These are phyloP conservation scores for Dynastes hyllus DNA, from an alignment of 2,888 invertebrate genomes.

Conservation along the genomic window DNA sequence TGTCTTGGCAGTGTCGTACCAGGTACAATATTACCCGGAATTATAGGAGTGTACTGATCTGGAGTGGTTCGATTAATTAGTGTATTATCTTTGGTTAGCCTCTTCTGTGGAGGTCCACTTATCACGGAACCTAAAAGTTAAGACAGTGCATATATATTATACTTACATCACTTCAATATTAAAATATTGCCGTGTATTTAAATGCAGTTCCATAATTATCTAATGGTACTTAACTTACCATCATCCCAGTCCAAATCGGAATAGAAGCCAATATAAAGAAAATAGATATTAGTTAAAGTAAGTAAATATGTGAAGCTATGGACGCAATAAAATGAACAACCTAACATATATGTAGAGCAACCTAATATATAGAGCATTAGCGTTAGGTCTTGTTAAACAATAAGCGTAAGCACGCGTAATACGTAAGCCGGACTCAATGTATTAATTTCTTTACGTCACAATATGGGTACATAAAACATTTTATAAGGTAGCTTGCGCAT, in stretches of 20 bases:
- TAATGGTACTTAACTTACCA: conserved; percentile 70
- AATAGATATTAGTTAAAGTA: conserved; percentile 63
- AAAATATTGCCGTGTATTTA: neutral
- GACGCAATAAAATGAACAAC: neutral
- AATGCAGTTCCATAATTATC: no score
- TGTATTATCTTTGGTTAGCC: conserved; percentile 80
- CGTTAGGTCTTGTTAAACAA: no score
- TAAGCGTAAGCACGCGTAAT: no score
- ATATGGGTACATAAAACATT: no score
- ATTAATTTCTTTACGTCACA: no score
- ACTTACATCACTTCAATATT: neutral
- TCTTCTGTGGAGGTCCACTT: conserved; percentile 82
- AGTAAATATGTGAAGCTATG: neutral
- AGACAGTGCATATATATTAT: neutral
- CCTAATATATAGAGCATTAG: no score
- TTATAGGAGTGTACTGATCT: conserved; percentile 83
- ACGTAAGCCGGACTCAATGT: no score
- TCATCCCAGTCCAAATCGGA: conserved; percentile 79
- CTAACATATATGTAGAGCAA: neutral
- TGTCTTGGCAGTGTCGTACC: conserved; percentile 82
- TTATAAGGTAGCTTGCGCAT: no score
- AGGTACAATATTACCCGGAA: conserved; percentile 78
- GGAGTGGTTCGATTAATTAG: conserved; percentile 52
- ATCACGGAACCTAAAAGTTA: conserved; percentile 65
- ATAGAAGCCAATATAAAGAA: conserved; percentile 75